phyloP scores from a whole-genome alignment of 2,113 vertebrate genomes.

The Enhydra lutris region DNA sequence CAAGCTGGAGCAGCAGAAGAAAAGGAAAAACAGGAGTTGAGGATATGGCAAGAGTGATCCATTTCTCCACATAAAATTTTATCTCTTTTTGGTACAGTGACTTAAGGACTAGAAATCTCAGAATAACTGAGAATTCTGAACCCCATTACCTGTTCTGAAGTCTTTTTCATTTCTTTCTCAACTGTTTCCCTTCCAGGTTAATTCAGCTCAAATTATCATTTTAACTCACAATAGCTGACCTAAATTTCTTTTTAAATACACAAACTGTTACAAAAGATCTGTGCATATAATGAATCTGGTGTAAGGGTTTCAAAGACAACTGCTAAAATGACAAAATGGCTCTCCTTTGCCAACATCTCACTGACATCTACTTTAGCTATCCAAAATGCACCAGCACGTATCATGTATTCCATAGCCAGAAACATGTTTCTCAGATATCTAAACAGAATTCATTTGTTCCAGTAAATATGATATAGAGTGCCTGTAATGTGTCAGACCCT shows the following conservation, averaged over 20 bases:
- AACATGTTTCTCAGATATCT: not conserved
- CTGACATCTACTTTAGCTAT: not conserved
- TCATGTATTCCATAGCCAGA: not conserved
- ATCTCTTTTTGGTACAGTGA: not conserved
- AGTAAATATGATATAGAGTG: not conserved
- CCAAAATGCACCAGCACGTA: not conserved
- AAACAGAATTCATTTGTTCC: not conserved
- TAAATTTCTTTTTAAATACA: constrained; percentile 19
- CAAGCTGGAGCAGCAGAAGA: not conserved
- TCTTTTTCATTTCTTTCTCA: not conserved
- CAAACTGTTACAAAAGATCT: not conserved
- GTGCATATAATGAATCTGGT: not conserved
- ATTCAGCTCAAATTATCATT: constrained; percentile 14
- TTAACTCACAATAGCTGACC: not conserved
- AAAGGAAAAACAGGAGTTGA: not conserved
- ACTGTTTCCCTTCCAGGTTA: not conserved
- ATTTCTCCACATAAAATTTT: not conserved
- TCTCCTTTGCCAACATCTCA: not conserved
- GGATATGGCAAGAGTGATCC: not conserved
- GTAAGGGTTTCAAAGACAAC: not conserved
- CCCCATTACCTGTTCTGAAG: not conserved
- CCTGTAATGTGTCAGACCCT: not conserved
- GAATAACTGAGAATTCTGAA: not conserved
- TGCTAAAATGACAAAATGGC: not conserved
- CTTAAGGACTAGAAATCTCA: not conserved